Percentiles rank a stretch among this genome's conserved stretches.
Conservation (phyloP, 2,797 vertebrate species). For the Sus cebifrons region DNA sequence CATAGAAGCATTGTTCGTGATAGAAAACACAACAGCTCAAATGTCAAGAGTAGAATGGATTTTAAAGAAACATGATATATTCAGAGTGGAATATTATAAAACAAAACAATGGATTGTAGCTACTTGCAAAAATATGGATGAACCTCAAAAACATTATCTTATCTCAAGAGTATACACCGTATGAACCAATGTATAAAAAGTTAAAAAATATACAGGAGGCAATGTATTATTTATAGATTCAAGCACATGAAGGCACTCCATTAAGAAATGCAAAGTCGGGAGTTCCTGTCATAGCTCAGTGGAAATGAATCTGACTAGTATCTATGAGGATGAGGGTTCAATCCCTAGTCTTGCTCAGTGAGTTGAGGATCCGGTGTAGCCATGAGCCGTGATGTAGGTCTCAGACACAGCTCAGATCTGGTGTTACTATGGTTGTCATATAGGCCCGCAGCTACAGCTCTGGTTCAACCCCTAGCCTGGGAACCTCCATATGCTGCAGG, state of each 20-base stretch:
- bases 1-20: background rate
- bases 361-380: no score
- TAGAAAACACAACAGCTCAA: background rate
- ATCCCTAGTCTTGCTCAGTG: no score
- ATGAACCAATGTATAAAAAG: constrained; percentile 18
- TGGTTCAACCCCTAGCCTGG: no score
- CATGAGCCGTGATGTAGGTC: no score
- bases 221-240: constrained; percentile 17
- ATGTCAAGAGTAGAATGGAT: constrained; percentile 21
- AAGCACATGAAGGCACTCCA: background rate
- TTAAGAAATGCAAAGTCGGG: background rate
- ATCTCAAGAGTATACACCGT: background rate
- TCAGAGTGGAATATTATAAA: constrained; percentile 6
- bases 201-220: constrained; percentile 16
- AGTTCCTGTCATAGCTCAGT: no score
- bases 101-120: background rate
- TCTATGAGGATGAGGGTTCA: no score
- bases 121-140: background rate
- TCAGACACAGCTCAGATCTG: no score
- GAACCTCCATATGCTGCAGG: no score
- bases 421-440: no score
- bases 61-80: background rate
- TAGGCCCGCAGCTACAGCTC: no score
- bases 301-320: no score
- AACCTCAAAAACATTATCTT: background rate